Conservation (phyloP, 2,888 invertebrate species). For the Drosophila tanythrix region DNA sequence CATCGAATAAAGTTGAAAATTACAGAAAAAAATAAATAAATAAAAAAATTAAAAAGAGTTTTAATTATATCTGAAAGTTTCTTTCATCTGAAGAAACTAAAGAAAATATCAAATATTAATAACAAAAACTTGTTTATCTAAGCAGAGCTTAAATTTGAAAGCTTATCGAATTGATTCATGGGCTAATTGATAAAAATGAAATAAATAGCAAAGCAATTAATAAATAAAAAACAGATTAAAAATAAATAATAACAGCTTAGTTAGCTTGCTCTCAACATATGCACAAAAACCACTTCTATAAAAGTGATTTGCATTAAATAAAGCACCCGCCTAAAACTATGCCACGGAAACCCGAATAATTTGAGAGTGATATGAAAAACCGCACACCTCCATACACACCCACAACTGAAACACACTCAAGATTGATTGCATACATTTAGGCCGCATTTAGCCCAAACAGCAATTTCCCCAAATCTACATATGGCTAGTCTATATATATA, state of each 20-base stretch:
- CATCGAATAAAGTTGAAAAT: constrained; percentile 49
- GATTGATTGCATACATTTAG: constrained; percentile 29
- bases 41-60: not conserved
- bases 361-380: not conserved
- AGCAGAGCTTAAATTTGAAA: not conserved
- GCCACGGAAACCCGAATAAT: not conserved
- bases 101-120: not conserved
- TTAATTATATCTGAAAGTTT: not conserved
- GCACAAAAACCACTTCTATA: not conserved
- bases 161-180: not conserved
- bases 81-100: not conserved
- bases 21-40: not conserved
- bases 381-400: no score
- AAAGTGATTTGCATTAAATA: not conserved
- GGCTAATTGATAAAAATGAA: not conserved
- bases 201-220: not conserved
- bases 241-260: not conserved
- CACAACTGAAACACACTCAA: not conserved
- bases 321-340: not conserved
- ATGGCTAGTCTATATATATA: not conserved
- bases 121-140: not conserved
- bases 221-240: not conserved
- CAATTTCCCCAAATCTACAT: not conserved
- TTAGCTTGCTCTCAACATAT: not conserved
- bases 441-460: not conserved